Evolutionary conservation across 37 sponge, comb jelly and placozoan genomes (phyloP).

Genomic region (Ephydatia muelleri): DNA sequence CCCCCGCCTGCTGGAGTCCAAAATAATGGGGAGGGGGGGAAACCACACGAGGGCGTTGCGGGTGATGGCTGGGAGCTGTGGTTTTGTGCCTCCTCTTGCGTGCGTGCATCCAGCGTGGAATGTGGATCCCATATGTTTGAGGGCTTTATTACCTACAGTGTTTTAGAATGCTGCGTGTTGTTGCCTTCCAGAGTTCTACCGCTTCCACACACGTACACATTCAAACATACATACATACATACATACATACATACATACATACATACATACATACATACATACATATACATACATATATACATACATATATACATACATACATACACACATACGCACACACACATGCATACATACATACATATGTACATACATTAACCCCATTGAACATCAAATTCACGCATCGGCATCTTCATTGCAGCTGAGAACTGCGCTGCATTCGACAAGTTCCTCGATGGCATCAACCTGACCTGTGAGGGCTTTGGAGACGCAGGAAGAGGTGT

Average conservation of each 20-base stretch:
- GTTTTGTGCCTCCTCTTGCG: no score
- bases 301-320: constrained; percentile 9
- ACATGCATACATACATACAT: neutral
- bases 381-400: no score
- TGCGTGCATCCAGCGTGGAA: no score
- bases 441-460: neutral
- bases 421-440: neutral
- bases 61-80: no score
- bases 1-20: no score
- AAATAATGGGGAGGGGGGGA: no score
- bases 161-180: no score
- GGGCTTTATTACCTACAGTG: no score
- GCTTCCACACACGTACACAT: neutral
- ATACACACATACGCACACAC: constrained; percentile 27
- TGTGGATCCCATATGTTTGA: no score
- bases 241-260: constrained; percentile 1
- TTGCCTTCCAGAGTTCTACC: no score
- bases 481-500: neutral
- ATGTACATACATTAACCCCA: neutral
- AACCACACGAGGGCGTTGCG: no score
- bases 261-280: constrained; percentile 4
- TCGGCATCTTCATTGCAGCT: no score
- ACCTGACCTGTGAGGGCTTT: neutral
- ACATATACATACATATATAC: neutral
- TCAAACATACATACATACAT: constrained; percentile 3